Base-by-base conservation (phyloP, 2,113 vertebrate genomes). In the Trachemys scripta region DNA sequence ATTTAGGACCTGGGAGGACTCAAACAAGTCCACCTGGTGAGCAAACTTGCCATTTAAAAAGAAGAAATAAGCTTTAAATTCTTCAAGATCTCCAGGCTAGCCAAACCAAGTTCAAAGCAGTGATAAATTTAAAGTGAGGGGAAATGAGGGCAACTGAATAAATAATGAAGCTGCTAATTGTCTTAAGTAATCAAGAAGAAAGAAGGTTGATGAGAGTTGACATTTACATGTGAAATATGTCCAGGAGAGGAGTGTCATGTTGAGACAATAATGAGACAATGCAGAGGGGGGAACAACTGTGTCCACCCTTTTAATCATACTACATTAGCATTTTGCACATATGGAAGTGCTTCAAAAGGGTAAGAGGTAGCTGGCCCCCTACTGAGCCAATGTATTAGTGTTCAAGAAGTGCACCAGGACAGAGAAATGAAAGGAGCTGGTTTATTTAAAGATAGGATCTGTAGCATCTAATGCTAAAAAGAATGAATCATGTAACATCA, bases 181-280 rank as follows among this genome's bases (percentile, higher is more conserved):
- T 13, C 8, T 89, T 14, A 93, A 88, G 94, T 59, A 93, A 75
- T 8, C 24, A 35, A 90, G 50, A 65, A 91, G 88, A 89, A 94
- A 3, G 6, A 89, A 10, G 72, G 0, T 75, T 78, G 92, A 85
- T 80, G 13, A 75, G 19, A 75, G 82, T 1, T 35, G 50, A 24
- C 10, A 72, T 0, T 0, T 50, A 31, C 9, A 4, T 49, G 25
- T 75, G 42, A 86, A 38, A 88, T 1, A 16, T 49, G 8, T 42
- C 84, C n/a, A 82, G 62, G 12, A 10, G 57, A 86, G n/a, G n/a
- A 94, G 84, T n/a, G 4, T 47, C 49, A 5, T 82, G 72, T 25
- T 16, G 79, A n/a, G 16, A 75, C 54, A 81, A 22, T 5, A 57
- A 45, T 80, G 82, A 87, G 80, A 90, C 29, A 75, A 12, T 10